phyloP scores from a whole-genome alignment of 2,797 vertebrate genomes.

The Oreonectes daqikongensis region DNA sequence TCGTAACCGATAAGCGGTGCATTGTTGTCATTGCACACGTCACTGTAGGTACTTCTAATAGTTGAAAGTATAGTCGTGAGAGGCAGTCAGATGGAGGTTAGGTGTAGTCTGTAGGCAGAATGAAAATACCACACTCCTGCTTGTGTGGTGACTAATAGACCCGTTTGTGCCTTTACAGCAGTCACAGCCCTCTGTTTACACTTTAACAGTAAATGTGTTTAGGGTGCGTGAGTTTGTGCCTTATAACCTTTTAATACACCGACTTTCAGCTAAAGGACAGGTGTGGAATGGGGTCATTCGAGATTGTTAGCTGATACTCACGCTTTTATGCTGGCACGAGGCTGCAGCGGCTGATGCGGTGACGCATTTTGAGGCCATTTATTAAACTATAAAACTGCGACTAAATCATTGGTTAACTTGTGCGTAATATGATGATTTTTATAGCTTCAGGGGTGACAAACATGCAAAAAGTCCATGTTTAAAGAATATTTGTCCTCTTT shows the following conservation, averaged over 20 bases:
- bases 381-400: conserved; percentile 24
- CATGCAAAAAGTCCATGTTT: background rate
- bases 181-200: background rate
- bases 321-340: conserved; percentile 23
- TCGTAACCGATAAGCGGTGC: conserved; percentile 13
- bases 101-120: background rate
- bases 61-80: background rate
- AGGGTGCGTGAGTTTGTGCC: background rate
- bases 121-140: background rate
- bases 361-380: conserved; percentile 12
- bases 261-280: conserved; percentile 30
- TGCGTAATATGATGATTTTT: background rate
- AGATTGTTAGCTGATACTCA: background rate
- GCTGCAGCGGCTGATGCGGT: conserved; percentile 4
- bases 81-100: background rate
- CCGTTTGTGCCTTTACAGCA: conserved; percentile 1
- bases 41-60: conserved; percentile 16
- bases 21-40: conserved; percentile 18
- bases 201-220: conserved; percentile 1
- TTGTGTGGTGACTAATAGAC: background rate
- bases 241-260: background rate
- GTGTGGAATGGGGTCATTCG: conserved; percentile 35
- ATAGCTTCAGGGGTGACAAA: background rate
- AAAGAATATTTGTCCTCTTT: background rate
- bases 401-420: background rate